Percentiles rank a stretch among this genome's conserved stretches.
phyloP scores from a whole-genome alignment of 2,113 vertebrate species.

The Erythrolamprus reginae region DNA sequence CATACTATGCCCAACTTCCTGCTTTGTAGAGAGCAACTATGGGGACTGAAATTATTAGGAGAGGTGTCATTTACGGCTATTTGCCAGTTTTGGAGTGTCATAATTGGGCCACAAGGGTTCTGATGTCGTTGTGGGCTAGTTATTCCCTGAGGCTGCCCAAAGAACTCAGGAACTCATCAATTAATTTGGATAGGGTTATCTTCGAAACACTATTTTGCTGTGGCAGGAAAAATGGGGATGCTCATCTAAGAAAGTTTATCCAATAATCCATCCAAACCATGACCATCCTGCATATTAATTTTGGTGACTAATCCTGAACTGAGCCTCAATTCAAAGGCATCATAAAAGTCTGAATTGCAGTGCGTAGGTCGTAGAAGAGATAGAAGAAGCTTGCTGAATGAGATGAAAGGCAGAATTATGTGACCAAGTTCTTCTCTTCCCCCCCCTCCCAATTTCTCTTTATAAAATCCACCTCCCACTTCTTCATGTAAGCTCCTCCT shows the following conservation, averaged over 20 bases:
- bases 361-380: background rate
- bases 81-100: background rate
- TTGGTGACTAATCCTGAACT: background rate
- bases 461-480: background rate
- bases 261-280: background rate
- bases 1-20: background rate
- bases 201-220: background rate
- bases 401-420: background rate
- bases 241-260: background rate
- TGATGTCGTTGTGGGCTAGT: background rate
- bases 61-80: background rate
- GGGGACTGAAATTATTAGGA: background rate
- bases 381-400: background rate
- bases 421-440: background rate
- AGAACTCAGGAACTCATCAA: background rate
- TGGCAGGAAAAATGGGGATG: background rate
- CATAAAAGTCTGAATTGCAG: background rate
- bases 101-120: slow-evolving; percentile 12
- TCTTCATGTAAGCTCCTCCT: background rate
- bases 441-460: too few species aligned
- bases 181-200: background rate
- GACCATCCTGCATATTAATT: background rate
- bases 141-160: background rate
- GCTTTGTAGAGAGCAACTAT: background rate
- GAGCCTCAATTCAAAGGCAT: background rate